Conservation (phyloP, 2,888 invertebrate genomes). For the Hypselothyrea guttata region DNA sequence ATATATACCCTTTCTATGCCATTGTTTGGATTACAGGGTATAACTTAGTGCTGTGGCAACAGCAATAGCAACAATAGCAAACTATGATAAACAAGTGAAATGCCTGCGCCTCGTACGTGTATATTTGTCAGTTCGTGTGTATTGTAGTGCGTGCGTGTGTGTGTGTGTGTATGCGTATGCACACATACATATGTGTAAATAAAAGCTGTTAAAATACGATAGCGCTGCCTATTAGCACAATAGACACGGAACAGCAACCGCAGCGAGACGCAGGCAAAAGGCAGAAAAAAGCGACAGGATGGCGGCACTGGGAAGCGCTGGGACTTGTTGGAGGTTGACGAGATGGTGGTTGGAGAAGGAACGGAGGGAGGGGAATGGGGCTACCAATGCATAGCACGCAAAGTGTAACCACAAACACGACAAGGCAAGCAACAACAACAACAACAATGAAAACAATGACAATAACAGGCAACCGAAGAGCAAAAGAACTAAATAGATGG, state of each 20-base stretch:
- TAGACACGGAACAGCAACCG: conserved; percentile 56
- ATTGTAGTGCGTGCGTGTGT: conserved; percentile 2
- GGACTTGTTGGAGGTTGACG: background rate
- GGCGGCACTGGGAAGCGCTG: conserved; percentile 15
- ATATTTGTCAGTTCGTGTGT: background rate
- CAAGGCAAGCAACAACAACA: conserved; percentile 63
- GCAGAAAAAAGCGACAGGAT: conserved; percentile 37
- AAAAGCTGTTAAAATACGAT: conserved; percentile 78
- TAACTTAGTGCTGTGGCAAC: too few relatives aligned
- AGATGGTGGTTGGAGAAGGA: background rate
- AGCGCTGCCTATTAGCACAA: conserved; percentile 77
- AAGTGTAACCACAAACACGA: conserved; percentile 76
- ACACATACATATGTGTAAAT: conserved; percentile 58
- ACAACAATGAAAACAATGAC: conserved; percentile 63
- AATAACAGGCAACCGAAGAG: conserved; percentile 39
- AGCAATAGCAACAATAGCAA: conserved; percentile 20
- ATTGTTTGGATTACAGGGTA: conserved; percentile 15
- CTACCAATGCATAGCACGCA: conserved; percentile 56
- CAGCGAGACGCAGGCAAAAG: conserved; percentile 57
- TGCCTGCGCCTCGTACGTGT: conserved; percentile 30
- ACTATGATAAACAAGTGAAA: conserved; percentile 48
- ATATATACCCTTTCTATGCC: too few relatives aligned
- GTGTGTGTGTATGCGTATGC: conserved; percentile 13
- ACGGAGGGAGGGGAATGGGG: conserved; percentile 13
- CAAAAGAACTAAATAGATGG: conserved; percentile 16